Conservation (phyloP, 2,113 vertebrate species). For the Anoplopoma fimbria region DNA sequence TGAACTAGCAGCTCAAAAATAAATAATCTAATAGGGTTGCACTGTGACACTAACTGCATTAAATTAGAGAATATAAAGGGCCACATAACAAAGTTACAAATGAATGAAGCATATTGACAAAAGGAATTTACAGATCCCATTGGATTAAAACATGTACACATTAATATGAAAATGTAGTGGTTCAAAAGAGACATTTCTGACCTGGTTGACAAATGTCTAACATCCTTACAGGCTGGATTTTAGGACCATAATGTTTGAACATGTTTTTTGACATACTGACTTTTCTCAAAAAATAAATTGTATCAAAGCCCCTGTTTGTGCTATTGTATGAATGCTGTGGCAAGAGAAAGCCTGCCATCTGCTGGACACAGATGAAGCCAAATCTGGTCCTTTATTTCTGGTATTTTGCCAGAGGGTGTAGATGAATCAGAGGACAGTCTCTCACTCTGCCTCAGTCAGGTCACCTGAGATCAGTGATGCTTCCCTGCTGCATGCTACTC, state of each 20-base stretch:
- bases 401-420: constrained; percentile 53
- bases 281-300: not conserved
- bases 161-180: not conserved
- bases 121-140: not conserved
- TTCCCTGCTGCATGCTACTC: constrained; percentile 39
- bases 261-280: not conserved
- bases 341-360: constrained; percentile 77
- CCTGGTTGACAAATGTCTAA: not conserved
- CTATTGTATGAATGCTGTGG: not conserved
- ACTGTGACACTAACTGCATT: constrained; percentile 40
- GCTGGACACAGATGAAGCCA: constrained; percentile 41
- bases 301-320: not conserved
- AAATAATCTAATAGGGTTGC: constrained; percentile 65
- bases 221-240: not conserved
- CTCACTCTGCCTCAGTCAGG: constrained; percentile 54
- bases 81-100: constrained; percentile 31
- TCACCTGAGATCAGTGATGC: constrained; percentile 58
- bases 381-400: constrained; percentile 20
- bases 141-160: constrained; percentile 28
- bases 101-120: constrained; percentile 29
- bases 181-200: not conserved
- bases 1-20: constrained; percentile 57
- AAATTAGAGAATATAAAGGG: constrained; percentile 47
- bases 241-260: not conserved
- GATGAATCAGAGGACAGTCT: constrained; percentile 64